Percentiles rank a stretch among this genome's conserved stretches.
These are phyloP conservation scores for Lydus trimaculatus DNA, from an alignment of 2,888 invertebrate species.

Conservation along the genomic window DNA sequence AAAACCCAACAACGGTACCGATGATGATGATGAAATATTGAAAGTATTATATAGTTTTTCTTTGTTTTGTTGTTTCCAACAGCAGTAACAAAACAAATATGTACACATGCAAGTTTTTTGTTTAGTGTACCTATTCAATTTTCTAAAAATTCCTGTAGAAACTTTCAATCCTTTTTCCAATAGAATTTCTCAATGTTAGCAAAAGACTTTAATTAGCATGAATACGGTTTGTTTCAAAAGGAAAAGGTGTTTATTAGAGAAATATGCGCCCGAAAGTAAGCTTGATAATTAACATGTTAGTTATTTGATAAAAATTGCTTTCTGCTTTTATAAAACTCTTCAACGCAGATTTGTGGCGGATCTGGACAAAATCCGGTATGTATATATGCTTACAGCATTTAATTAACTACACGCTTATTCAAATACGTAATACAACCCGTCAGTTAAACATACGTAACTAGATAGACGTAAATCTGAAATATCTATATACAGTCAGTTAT, in stretches of 20 bases:
- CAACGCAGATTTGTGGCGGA: neutral
- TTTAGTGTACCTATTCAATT: too few species aligned
- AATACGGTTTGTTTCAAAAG: neutral
- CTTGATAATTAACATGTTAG: neutral
- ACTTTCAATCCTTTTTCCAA: too few species aligned
- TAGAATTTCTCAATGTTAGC: neutral
- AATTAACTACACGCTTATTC: slow-evolving; percentile 4
- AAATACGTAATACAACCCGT: slow-evolving; percentile 6
- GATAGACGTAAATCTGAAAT: neutral
- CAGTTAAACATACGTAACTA: neutral
- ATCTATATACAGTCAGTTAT: neutral
- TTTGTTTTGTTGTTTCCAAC: too few species aligned
- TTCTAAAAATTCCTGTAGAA: too few species aligned
- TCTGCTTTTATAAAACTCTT: neutral
- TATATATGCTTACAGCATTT: too few species aligned
- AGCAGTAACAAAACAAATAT: too few species aligned
- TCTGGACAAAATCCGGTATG: neutral
- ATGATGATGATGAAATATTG: neutral
- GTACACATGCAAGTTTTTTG: too few species aligned
- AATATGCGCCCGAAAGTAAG: too few species aligned
- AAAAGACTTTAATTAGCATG: neutral
- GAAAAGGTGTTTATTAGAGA: too few species aligned
- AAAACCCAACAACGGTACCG: neutral
- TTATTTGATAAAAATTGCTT: neutral
- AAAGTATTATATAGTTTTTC: too few species aligned